Evolutionary conservation across 2,113 vertebrate genomes (phyloP), one percentile per base, ranked within the genome.

Genomic region (Baryphthengus martii): DNA sequence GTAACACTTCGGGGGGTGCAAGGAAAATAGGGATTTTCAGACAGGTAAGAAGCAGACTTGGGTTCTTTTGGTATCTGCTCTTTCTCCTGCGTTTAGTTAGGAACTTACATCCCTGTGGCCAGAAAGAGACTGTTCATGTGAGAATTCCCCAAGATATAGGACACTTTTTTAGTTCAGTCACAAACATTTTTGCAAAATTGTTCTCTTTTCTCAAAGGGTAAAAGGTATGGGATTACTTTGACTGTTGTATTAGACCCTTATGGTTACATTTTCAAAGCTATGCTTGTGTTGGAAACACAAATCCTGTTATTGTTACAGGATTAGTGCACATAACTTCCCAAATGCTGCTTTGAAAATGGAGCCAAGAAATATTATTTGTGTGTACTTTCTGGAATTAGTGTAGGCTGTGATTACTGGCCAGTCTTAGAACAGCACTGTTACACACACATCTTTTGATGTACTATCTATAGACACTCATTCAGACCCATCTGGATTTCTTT

Each of bases 261-360:
- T n/a, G 77, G 88, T 94, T 92, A 94, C 70, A 84, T 96, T 97
- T 97, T 91, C 88, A 96, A 97, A 97, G 96, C 88, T 95, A 19
- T 39, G 31, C 93, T 85, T 93, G 90, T 91, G 55, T 70, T 96
- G 87, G 95, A 96, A 97, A 96, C 59, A 68, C 86, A 97, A 96
- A 97, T 97, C 96, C 91, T 93, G 83, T 93, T 97, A 97, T 93
- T 98, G 96, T 94, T 96, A 96, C 78, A 91, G 89, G 94, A 98
- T 97, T 97, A 97, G 84, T 65, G 77, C 88, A 93, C 88, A 88
- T 86, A 98, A 98, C 93, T 97, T 97, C 89, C 95, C 73, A 89
- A 97, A 96, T 67, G 78, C 82, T 89, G 73, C 95, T 97, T 95
- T 95, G 87, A 97, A 97, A 97, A 93, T 77, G 63, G 37, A 97